Base-by-base conservation (phyloP, 35 echinoderm and acorn worm species). In the Chiridota heheva region DNA sequence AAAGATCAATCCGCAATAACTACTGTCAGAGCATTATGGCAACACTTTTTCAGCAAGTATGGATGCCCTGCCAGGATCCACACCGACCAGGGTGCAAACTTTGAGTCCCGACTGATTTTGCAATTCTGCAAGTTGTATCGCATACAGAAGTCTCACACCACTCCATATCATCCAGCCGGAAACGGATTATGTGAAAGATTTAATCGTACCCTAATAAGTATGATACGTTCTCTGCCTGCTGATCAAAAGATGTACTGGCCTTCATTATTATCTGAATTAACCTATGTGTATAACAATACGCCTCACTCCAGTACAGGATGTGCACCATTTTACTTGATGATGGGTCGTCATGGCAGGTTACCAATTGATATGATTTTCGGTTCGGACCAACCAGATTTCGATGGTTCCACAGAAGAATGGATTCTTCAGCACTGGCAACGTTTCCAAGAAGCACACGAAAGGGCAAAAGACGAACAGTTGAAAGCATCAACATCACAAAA, bases 1-100 rank as follows among this genome's bases (percentile, higher is more conserved):
- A 58, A 69, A 44, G 68, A 91, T 34, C 89, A 92, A 69, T 76
- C 90, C 26, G 81, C 81, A 6, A 4, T 34, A n/a, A 91, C 88
- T 18, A 78, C 81, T 13, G 88, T 81, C 0, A 84, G 61, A 34
- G 70, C 60, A 16, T 36, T 90, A 4, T 90, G 80, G 80, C 35
- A 59, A 33, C 58, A 85, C 44, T 90, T 90, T 35, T 17, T 90
- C 3, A 3, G 61, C 2, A 46, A 78, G 12, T 86, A 76, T 46
- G 71, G 88, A 25, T 63, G 36, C 32, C 85, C 76, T 3, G 8
- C 57, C 6, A 60, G 85, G 31, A 3, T 87, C 3, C 85, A 80
- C n/a, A 62, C 73, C 7, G 85, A 87, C 36, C 85, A 87, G 55
- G 85, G 85, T 18, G 26, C 56, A 20, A 87, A 87, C 57, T 87